phyloP scores from a whole-genome alignment of 30 jellyfish, hydroid and myxozoan species.

The Cassiopea xamachana region DNA sequence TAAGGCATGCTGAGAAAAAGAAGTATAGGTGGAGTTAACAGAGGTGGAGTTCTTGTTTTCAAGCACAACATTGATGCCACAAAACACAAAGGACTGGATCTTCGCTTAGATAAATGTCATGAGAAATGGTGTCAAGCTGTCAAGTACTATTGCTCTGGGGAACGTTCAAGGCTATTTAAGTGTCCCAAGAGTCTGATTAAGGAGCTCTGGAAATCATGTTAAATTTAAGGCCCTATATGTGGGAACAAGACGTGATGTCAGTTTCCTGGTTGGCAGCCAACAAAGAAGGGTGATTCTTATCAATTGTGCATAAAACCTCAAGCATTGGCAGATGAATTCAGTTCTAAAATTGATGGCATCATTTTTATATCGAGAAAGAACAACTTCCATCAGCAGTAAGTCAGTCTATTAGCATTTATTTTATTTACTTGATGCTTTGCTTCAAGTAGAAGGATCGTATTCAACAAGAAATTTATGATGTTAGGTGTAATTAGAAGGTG shows the following conservation, averaged over 20 bases:
- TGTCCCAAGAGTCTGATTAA: background rate
- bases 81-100: constrained; percentile 2
- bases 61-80: background rate
- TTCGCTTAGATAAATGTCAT: background rate
- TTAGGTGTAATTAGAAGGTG: too few species aligned
- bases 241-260: background rate
- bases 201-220: background rate
- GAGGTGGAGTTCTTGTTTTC: background rate
- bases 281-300: constrained; percentile 3
- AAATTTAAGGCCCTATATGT: constrained; percentile 10
- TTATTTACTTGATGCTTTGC: too few species aligned
- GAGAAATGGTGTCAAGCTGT: background rate
- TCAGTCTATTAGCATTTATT: background rate
- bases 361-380: background rate
- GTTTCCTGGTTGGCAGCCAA: background rate
- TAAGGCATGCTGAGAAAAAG: background rate
- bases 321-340: constrained; percentile 11
- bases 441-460: too few species aligned
- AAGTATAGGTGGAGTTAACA: background rate
- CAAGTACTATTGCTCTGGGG: constrained; percentile 6
- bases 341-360: constrained; percentile 9
- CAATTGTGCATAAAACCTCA: constrained; percentile 14
- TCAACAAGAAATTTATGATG: too few species aligned
- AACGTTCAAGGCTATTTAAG: background rate
- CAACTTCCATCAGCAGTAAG: background rate